These are phyloP conservation scores for Orchesella cincta DNA, from an alignment of 1,140 invertebrate species.

Conservation along the genomic window DNA sequence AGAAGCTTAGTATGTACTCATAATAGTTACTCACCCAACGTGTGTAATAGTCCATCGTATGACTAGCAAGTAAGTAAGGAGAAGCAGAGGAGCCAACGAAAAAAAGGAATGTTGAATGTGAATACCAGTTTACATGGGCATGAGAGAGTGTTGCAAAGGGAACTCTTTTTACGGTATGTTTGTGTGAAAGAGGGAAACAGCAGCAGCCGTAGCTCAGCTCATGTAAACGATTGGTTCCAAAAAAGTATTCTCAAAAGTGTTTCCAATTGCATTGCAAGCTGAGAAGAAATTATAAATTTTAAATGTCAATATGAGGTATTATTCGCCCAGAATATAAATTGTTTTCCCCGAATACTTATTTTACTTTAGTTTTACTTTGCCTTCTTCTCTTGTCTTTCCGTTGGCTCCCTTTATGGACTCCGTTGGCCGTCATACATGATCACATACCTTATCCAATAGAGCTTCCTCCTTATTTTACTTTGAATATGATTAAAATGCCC, in stretches of 20 bases:
- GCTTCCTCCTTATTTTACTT: too few relatives aligned
- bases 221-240: background rate
- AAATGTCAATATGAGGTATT: conserved; percentile 50
- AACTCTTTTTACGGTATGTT: too few relatives aligned
- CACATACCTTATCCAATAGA: too few relatives aligned
- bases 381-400: conserved; percentile 13
- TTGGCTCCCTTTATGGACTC: background rate
- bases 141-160: too few relatives aligned
- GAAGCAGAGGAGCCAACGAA: too few relatives aligned
- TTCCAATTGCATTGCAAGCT: conserved; percentile 47
- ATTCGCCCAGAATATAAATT: conserved; percentile 23
- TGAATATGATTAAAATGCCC: too few relatives aligned
- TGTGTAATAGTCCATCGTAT: conserved; percentile 19
- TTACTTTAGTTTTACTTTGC: background rate
- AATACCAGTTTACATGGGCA: too few relatives aligned
- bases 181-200: too few relatives aligned
- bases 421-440: background rate
- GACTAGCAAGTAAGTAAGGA: background rate
- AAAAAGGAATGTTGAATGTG: too few relatives aligned
- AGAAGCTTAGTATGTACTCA: conserved; percentile 4
- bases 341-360: background rate
- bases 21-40: conserved; percentile 15
- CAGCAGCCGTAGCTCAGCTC: background rate
- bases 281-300: conserved; percentile 50
- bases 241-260: conserved; percentile 45